Evolutionary conservation across 2,797 vertebrate genomes (phyloP).

Genomic region (Chloroceryle amazona): DNA sequence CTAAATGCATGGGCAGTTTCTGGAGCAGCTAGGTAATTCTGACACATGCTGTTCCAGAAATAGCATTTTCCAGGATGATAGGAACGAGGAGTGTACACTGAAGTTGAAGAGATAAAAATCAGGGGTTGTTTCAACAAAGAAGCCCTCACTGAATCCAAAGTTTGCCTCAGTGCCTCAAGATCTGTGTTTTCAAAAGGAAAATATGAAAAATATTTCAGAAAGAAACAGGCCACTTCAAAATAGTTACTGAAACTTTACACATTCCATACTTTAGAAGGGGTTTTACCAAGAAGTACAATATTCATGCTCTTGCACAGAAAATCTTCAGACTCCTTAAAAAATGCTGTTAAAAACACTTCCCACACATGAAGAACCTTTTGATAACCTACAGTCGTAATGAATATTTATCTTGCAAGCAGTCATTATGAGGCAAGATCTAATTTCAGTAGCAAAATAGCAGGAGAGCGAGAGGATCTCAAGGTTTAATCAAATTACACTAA

Average conservation of each 20-base stretch:
- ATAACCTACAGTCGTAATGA: neutral
- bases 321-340: neutral
- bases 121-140: neutral
- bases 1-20: neutral
- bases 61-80: neutral
- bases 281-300: neutral
- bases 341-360: neutral
- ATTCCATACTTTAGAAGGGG: neutral
- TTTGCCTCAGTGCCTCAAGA: neutral
- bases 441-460: neutral
- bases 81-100: neutral
- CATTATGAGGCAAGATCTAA: neutral
- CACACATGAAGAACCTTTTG: neutral
- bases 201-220: neutral
- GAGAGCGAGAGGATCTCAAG: neutral
- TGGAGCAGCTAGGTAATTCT: neutral
- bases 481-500: neutral
- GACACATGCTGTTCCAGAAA: slow-evolving; percentile 5
- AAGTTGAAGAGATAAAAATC: neutral
- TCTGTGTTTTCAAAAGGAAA: neutral
- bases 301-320: neutral
- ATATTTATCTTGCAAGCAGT: neutral
- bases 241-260: neutral
- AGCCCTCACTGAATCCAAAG: neutral
- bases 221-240: neutral